Evolutionary conservation across 2,797 vertebrate species (phyloP).

Genomic region (Poecilia picta): DNA sequence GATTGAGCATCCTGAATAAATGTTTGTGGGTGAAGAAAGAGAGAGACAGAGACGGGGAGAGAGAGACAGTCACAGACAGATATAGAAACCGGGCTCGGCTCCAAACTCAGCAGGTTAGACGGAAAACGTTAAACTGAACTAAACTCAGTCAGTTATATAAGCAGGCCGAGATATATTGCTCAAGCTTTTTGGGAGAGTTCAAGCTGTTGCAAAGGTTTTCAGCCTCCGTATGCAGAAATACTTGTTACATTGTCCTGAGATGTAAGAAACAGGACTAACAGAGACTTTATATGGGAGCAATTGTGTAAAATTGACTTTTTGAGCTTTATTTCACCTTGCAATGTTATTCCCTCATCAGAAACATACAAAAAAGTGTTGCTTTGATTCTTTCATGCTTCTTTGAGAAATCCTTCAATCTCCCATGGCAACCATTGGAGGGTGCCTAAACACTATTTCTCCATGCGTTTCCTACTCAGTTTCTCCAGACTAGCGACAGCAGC

Average conservation of each 20-base stretch:
- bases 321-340: too few species aligned
- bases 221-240: neutral
- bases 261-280: neutral
- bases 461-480: too few species aligned
- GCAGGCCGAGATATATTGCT: slow-evolving; percentile 10
- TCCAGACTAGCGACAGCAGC: too few species aligned
- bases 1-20: slow-evolving; percentile 2
- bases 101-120: neutral
- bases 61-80: neutral
- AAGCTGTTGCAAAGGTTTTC: slow-evolving; percentile 9
- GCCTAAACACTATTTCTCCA: too few species aligned
- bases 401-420: too few species aligned
- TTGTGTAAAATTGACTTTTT: too few species aligned
- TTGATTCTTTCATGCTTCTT: too few species aligned
- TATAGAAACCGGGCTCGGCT: neutral
- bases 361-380: too few species aligned
- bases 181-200: slow-evolving; percentile 23
- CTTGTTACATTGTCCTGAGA: neutral
- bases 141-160: slow-evolving; percentile 6
- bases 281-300: neutral
- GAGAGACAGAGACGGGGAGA: neutral
- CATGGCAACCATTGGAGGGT: too few species aligned
- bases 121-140: slow-evolving; percentile 7
- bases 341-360: too few species aligned
- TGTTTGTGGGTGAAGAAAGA: neutral